Base-by-base conservation (phyloP, 2,797 vertebrate genomes). In the Euphonia xanthogaster region DNA sequence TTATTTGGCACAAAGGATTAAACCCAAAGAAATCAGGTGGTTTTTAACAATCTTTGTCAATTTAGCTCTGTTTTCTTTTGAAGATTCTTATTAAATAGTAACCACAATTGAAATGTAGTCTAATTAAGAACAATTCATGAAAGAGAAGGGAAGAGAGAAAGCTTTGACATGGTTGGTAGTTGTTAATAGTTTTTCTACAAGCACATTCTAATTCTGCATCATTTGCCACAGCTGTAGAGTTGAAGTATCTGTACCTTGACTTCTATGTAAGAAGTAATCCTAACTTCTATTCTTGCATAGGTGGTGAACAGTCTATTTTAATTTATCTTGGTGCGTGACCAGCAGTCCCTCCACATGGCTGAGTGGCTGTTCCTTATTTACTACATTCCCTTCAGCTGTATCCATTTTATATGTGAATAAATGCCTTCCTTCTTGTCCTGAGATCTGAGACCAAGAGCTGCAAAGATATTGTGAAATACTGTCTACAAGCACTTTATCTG, bases 61-160 rank as follows among this genome's bases (percentile, higher is more conserved):
- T 67, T 82, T 86, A 65, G 18, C 25, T 35, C 21, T 81, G 35
- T 48, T 87, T 85, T 77, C 48, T 78, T 86, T 85, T 53, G 60
- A 89, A 93, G 44, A 23, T 53, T 75, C 33, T 76, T 71, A 63
- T 85, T 92, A 85, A 89, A 63, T 60, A 54, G 39, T 28, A 90
- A 70, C 86, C 83, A 85, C 74, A 86, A 65, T 79, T 71, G 57
- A 85, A 73, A 86, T 68, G 31, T 22, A 54, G 37, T 37, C n/a
- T 88, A 88, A 95, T 94, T 93, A 90, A 70, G 68, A 62, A 53
- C 44, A 48, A 28, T 77, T 87, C 42, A 73, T 70, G 77, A 76
- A 96, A 79, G 21, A 78, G 45, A 79, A 86, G 21, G 22, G 39
- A 50, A 81, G 50, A 85, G 42, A 81, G 37, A 84, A 70, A 42